Percentiles rank a stretch among this genome's conserved stretches.
phyloP scores from a whole-genome alignment of 2,888 invertebrate species.

The Noctua fimbriata region DNA sequence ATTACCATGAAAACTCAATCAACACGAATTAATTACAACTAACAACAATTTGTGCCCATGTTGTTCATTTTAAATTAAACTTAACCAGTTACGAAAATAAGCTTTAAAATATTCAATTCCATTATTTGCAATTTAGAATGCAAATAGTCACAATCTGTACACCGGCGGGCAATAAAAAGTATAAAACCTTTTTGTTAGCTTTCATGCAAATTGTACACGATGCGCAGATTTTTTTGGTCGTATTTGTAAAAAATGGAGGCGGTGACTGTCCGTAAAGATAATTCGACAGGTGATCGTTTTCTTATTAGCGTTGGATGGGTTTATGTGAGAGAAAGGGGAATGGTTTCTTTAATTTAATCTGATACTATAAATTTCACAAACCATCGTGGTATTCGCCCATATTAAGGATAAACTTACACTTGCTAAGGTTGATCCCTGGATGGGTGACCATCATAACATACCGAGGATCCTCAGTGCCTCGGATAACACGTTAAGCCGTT shows the following conservation, averaged over 20 bases:
- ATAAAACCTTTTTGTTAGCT: slow-evolving; percentile 52
- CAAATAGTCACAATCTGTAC: slow-evolving; percentile 62
- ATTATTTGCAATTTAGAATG: slow-evolving; percentile 68
- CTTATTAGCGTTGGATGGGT: slow-evolving; percentile 66
- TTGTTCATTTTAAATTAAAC: slow-evolving; percentile 30
- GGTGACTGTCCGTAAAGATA: slow-evolving; percentile 56
- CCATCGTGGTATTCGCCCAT: background rate
- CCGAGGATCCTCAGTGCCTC: too few species aligned
- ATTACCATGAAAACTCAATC: slow-evolving; percentile 42
- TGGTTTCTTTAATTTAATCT: background rate
- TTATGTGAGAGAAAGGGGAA: slow-evolving; percentile 54
- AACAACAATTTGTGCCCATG: slow-evolving; percentile 19
- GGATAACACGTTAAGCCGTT: too few species aligned
- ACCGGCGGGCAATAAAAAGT: slow-evolving; percentile 47
- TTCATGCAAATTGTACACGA: slow-evolving; percentile 67
- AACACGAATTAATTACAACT: slow-evolving; percentile 16
- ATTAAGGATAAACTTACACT: too few species aligned
- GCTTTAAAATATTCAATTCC: slow-evolving; percentile 55
- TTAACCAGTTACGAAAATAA: slow-evolving; percentile 20
- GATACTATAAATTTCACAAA: background rate
- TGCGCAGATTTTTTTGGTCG: slow-evolving; percentile 56
- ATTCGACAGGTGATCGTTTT: slow-evolving; percentile 72
- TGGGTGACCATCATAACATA: too few species aligned
- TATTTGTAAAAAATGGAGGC: slow-evolving; percentile 57
- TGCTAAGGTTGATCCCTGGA: too few species aligned